Evolutionary conservation across 1,140 invertebrate species (phyloP).

Genomic region (Drosophila tropicalis): DNA sequence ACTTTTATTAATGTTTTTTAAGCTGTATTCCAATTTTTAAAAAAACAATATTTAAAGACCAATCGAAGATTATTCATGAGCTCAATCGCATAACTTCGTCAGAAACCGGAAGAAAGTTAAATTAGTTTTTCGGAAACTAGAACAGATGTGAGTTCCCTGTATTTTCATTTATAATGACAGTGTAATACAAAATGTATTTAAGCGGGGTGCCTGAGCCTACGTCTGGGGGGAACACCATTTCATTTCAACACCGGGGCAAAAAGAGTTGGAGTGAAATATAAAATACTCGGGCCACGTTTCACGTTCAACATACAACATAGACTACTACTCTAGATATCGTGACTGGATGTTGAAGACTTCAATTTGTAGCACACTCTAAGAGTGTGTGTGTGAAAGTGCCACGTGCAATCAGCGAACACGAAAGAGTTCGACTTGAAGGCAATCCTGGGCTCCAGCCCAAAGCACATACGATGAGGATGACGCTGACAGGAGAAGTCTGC

Average conservation of each 20-base stretch:
- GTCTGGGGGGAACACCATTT: conserved; percentile 51
- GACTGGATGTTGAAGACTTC: conserved; percentile 75
- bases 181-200: conserved; percentile 18
- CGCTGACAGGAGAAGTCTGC: conserved; percentile 37
- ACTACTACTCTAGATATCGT: conserved; percentile 81
- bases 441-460: conserved; percentile 45
- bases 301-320: conserved; percentile 50
- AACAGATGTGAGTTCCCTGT: not conserved
- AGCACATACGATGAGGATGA: conserved; percentile 32
- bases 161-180: conserved; percentile 18
- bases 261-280: conserved; percentile 59
- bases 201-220: conserved; percentile 26
- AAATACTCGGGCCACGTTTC: conserved; percentile 53
- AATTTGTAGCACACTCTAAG: conserved; percentile 64
- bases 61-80: too few species aligned
- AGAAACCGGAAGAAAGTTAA: too few species aligned
- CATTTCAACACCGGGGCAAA: conserved; percentile 69
- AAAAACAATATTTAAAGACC: too few species aligned
- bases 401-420: conserved; percentile 69
- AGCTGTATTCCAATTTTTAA: too few species aligned
- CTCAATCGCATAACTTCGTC: too few species aligned
- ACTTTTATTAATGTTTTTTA: too few species aligned
- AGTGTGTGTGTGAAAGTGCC: conserved; percentile 51
- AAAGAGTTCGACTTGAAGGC: conserved; percentile 69
- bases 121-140: too few species aligned